Conservation (phyloP, 2,113 vertebrate species). For the Labeo rohita region DNA sequence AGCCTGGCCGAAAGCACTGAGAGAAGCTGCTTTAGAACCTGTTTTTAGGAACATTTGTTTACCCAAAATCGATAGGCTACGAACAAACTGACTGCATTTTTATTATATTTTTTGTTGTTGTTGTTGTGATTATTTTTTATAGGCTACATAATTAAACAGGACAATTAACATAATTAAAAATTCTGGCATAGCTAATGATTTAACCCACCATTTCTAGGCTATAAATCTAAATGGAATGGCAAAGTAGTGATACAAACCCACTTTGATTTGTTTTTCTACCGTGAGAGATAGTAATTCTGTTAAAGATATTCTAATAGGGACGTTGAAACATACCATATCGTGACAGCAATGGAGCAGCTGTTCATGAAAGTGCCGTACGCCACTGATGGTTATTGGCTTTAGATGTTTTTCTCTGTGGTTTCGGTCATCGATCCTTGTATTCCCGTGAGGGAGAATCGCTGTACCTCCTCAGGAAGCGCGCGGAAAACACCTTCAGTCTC, state of each 20-base stretch:
- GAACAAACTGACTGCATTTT: not conserved
- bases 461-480: constrained; percentile 77
- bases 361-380: constrained; percentile 1
- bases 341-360: constrained; percentile 1
- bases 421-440: constrained; percentile 61
- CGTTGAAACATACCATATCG: not conserved
- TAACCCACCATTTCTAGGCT: not conserved
- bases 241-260: not conserved
- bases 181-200: not conserved
- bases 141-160: not conserved
- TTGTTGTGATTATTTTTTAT: not conserved
- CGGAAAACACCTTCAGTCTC: constrained; percentile 73
- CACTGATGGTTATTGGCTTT: constrained; percentile 22
- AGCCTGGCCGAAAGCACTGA: constrained; percentile 77
- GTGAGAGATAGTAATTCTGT: not conserved
- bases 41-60: constrained; percentile 69
- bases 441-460: constrained; percentile 62
- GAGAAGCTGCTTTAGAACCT: constrained; percentile 72
- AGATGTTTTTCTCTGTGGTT: constrained; percentile 27
- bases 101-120: not conserved
- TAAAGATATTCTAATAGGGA: not conserved
- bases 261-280: not conserved
- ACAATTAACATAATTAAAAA: not conserved
- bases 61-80: constrained; percentile 9
- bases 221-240: not conserved